Evolutionary conservation across 2,113 vertebrate genomes (phyloP).

Genomic region (Thryonomys swinderianus): DNA sequence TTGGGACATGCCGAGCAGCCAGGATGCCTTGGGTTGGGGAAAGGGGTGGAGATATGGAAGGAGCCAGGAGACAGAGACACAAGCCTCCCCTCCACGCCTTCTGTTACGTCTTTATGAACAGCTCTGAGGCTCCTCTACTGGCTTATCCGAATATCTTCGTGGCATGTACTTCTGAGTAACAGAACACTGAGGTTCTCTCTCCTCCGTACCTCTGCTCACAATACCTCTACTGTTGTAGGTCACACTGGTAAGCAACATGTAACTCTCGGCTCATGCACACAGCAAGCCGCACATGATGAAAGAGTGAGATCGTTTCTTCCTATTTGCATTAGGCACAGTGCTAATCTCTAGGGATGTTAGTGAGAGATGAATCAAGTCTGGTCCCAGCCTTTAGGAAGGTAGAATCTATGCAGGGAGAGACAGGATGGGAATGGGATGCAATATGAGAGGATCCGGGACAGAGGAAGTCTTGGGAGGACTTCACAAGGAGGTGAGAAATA

Average conservation of each 20-base stretch:
- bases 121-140: background rate
- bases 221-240: background rate
- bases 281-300: background rate
- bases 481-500: background rate
- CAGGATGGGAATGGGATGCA: background rate
- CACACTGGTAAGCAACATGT: background rate
- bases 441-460: fast-evolving
- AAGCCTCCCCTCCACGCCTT: background rate
- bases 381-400: background rate
- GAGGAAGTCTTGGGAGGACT: background rate
- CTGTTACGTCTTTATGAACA: background rate
- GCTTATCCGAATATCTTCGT: background rate
- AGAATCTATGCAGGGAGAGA: background rate
- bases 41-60: background rate
- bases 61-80: background rate
- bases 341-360: background rate
- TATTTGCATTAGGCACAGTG: background rate
- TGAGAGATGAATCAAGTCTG: background rate
- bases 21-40: background rate
- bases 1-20: background rate
- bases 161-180: background rate
- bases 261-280: background rate
- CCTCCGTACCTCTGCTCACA: background rate
- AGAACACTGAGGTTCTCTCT: background rate
- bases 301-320: background rate